Base-by-base conservation (phyloP, 2,113 vertebrate species). In the Rhinolophus sinicus region DNA sequence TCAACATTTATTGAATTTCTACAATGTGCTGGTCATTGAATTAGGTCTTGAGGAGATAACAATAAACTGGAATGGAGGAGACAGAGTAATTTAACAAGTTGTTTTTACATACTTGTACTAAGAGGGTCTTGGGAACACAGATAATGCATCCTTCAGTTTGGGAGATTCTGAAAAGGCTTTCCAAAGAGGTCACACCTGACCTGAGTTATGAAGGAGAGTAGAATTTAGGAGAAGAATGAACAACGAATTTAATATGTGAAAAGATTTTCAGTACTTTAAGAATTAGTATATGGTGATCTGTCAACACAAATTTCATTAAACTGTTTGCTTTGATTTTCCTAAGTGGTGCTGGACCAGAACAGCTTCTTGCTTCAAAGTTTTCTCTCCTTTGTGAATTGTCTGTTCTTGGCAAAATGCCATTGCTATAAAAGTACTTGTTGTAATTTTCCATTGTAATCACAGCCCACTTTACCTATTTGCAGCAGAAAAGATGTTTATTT, bases 401-500 rank as follows among this genome's bases (percentile, higher is more conserved):
- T 86, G 52, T 97, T 96, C 58, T 94, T 64, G 58, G 54, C 78
- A 67, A 97, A 94, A 90, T 96, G 78, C 47, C 76, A 38, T 92
- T 77, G 21, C 60, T 16, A 54, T 16, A 54, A 54, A 72, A 93
- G 72, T 62, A 62, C 56, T 18, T 88, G 78, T 76, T 86, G 56
- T 87, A 96, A 96, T 83, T 96, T 95, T 95, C 89, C 95, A 69
- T 76, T 87, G 73, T 91, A 93, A 96, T 70, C 64, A 84, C 65
- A 95, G 76, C 82, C 69, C 35, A 60, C 62, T 88, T 96, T 93
- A 88, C 44, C 52, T 92, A 78, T 69, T 97, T 72, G 73, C 64
- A 62, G 65, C 54, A 93, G 58, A 92, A 95, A 97, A 97, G 58
- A 69, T 88, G n/a, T 88, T 94, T 73, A 67, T 65, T 81, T 96